Conservation (phyloP, 2,888 invertebrate genomes). For the Chrysopilus asiliformis region DNA sequence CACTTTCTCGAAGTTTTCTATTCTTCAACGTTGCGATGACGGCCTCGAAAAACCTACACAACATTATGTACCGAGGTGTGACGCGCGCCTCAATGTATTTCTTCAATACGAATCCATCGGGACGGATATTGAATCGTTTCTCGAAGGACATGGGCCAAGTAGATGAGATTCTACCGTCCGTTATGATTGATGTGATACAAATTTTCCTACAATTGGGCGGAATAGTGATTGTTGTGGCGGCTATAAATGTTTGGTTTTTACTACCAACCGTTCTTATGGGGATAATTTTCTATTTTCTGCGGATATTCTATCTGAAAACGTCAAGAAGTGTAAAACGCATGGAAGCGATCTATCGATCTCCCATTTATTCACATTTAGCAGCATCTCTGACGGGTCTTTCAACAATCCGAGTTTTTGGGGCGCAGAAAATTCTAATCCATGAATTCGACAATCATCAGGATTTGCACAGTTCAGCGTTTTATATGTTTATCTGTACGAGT, state of each 20-base stretch:
- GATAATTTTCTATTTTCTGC: slow-evolving; percentile 57
- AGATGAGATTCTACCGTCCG: slow-evolving; percentile 35
- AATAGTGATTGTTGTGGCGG: slow-evolving; percentile 61
- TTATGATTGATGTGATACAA: slow-evolving; percentile 42
- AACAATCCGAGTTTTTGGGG: slow-evolving; percentile 80
- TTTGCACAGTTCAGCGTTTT: slow-evolving; percentile 85
- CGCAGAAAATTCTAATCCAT: slow-evolving; percentile 59
- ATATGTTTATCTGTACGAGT: slow-evolving; percentile 73
- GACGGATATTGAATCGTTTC: slow-evolving; percentile 73
- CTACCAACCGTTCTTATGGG: slow-evolving; percentile 57
- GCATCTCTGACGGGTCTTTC: slow-evolving; percentile 81
- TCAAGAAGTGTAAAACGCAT: slow-evolving; percentile 69
- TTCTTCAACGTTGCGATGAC: slow-evolving; percentile 51
- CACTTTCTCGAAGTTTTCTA: slow-evolving; percentile 32
- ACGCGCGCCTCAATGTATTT: slow-evolving; percentile 72
- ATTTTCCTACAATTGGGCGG: slow-evolving; percentile 71
- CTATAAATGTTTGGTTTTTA: slow-evolving; percentile 61
- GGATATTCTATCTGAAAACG: slow-evolving; percentile 64
- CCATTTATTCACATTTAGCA: slow-evolving; percentile 88
- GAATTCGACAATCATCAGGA: slow-evolving; percentile 77
- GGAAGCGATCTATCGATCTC: slow-evolving; percentile 79
- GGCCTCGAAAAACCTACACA: slow-evolving; percentile 66
- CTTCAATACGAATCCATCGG: slow-evolving; percentile 77
- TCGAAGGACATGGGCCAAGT: slow-evolving; percentile 70
- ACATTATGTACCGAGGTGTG: slow-evolving; percentile 70